These are phyloP conservation scores for Hippoglossus stenolepis DNA, from an alignment of 2,113 vertebrate genomes.

Conservation along the genomic window DNA sequence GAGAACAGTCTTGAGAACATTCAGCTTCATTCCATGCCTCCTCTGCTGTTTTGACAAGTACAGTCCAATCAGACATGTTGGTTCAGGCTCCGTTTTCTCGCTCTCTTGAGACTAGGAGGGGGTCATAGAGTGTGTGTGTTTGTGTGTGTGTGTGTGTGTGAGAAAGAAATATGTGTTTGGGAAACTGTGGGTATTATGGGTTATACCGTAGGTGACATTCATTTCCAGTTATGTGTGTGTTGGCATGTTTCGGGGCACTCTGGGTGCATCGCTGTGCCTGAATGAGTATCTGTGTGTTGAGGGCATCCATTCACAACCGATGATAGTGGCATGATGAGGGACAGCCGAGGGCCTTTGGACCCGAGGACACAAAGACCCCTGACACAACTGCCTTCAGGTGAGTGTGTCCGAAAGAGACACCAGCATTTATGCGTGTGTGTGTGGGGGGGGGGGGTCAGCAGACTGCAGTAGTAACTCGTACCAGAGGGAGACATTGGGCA, in stretches of 20 bases:
- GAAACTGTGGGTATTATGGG: conserved; percentile 32
- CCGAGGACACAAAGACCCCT: conserved; percentile 52
- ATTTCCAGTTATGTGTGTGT: conserved; percentile 50
- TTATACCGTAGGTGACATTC: conserved; percentile 49
- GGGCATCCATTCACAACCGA: conserved; percentile 48
- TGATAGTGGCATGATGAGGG: conserved; percentile 54
- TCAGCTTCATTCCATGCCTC: conserved; percentile 59
- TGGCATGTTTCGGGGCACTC: conserved; percentile 39
- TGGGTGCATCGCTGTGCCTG: conserved; percentile 18
- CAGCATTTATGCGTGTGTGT: conserved; percentile 27
- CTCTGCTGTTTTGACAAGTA: conserved; percentile 73
- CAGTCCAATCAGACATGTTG: conserved; percentile 71
- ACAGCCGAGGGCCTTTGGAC: conserved; percentile 45
- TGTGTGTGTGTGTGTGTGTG: conserved; percentile 13
- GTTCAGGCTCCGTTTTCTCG: conserved; percentile 64
- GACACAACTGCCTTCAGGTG: conserved; percentile 63
- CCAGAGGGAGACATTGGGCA: conserved; percentile 73
- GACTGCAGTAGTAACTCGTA: conserved; percentile 71
- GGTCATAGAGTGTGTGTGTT: conserved; percentile 51
- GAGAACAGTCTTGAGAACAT: conserved; percentile 63
- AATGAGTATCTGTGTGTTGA: conserved; percentile 28
- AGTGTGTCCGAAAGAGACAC: conserved; percentile 37
- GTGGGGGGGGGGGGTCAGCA: conserved; percentile 42
- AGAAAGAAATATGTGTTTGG: conserved; percentile 2
- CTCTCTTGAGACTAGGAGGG: conserved; percentile 58